phyloP scores from a whole-genome alignment of 2,888 invertebrate genomes.

The Parnassius apollo region DNA sequence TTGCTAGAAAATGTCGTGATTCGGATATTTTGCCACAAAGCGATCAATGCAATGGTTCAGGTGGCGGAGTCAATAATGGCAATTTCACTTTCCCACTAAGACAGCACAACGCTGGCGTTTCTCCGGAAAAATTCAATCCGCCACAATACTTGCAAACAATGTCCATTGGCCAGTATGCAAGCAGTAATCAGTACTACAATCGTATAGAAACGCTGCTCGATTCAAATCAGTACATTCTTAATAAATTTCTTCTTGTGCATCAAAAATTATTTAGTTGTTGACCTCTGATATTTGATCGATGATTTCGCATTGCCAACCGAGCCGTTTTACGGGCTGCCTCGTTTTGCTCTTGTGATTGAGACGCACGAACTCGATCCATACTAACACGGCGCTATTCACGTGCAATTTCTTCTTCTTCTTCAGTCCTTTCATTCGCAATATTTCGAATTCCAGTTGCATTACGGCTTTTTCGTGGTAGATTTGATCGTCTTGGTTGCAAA shows the following conservation, averaged over 20 bases:
- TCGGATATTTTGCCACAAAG: slow-evolving; percentile 40
- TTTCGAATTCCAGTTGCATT: neutral
- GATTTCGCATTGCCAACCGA: slow-evolving; percentile 41
- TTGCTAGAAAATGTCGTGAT: slow-evolving; percentile 45
- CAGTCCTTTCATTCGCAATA: slow-evolving; percentile 3
- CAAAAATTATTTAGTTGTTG: slow-evolving; percentile 39
- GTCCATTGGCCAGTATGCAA: slow-evolving; percentile 31
- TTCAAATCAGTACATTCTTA: slow-evolving; percentile 41
- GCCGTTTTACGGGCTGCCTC: slow-evolving; percentile 42
- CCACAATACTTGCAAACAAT: slow-evolving; percentile 3
- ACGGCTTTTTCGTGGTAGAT: neutral
- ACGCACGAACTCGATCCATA: slow-evolving; percentile 40
- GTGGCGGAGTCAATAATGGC: slow-evolving; percentile 37
- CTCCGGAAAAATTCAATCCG: slow-evolving; percentile 36
- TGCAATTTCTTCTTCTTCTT: slow-evolving; percentile 30
- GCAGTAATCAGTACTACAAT: slow-evolving; percentile 40
- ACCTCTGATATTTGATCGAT: slow-evolving; percentile 37
- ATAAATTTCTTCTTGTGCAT: slow-evolving; percentile 38
- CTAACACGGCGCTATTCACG: slow-evolving; percentile 39
- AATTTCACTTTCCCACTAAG: slow-evolving; percentile 38
- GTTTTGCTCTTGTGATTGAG: slow-evolving; percentile 39
- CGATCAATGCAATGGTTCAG: slow-evolving; percentile 37
- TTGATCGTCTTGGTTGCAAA: slow-evolving; percentile 1
- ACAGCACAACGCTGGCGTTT: slow-evolving; percentile 39
- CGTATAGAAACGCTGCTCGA: slow-evolving; percentile 42